phyloP scores from a whole-genome alignment of 2,113 vertebrate genomes.

The Laticauda laticaudata region DNA sequence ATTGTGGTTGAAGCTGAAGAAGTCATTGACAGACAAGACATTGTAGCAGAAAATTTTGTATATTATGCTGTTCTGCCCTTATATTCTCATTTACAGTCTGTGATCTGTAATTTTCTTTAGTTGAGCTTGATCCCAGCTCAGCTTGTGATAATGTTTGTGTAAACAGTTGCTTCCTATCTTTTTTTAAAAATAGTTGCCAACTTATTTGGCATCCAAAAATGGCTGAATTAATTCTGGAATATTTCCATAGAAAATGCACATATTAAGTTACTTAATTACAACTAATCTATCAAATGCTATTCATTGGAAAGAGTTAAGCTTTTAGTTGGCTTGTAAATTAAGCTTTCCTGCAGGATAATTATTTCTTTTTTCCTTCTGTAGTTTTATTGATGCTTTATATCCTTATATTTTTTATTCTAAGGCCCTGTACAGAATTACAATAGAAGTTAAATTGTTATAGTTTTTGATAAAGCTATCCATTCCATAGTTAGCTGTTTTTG shows the following conservation, averaged over 20 bases:
- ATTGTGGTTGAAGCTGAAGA: too few relatives aligned
- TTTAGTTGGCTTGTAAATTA: not conserved
- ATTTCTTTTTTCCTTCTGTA: not conserved
- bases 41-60: too few relatives aligned
- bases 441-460: not conserved
- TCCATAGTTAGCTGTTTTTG: not conserved
- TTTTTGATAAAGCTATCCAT: not conserved
- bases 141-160: not conserved
- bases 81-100: not conserved
- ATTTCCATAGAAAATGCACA: not conserved
- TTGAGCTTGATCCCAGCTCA: not conserved
- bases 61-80: not conserved
- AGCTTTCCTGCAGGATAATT: not conserved
- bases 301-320: not conserved
- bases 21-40: too few relatives aligned
- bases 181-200: not conserved
- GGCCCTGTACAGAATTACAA: not conserved
- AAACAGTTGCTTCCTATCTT: not conserved
- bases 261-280: not conserved
- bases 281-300: not conserved
- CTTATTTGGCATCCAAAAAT: not conserved
- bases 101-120: not conserved
- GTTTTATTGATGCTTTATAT: not conserved
- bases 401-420: not conserved
- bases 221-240: not conserved